Evolutionary conservation across 2,113 vertebrate genomes (phyloP).

Genomic region (Crotalus viridis): DNA sequence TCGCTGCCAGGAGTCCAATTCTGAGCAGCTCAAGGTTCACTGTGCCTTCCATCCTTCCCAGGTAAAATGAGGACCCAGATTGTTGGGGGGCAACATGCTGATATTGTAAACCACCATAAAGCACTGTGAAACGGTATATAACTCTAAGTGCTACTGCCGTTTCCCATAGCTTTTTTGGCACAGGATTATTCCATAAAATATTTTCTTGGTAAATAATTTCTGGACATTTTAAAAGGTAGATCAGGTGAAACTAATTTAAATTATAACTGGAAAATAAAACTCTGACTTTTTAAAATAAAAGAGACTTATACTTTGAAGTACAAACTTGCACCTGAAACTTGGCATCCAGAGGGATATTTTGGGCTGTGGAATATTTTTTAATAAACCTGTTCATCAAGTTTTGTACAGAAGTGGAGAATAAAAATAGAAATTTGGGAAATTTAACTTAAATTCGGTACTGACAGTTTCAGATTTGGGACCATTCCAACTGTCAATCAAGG

Average conservation of each 20-base stretch:
- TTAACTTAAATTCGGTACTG: background rate
- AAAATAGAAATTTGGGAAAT: background rate
- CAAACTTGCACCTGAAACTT: background rate
- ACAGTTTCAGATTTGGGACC: background rate
- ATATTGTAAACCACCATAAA: too few relatives aligned
- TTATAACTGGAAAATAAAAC: background rate
- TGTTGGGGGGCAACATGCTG: too few relatives aligned
- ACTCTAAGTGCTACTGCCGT: too few relatives aligned
- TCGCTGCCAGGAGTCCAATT: too few relatives aligned
- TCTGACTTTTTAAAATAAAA: background rate
- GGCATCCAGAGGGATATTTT: background rate
- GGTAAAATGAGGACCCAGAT: too few relatives aligned
- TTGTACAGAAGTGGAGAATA: background rate
- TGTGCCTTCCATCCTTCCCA: too few relatives aligned
- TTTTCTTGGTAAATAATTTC: background rate
- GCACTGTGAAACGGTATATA: too few relatives aligned
- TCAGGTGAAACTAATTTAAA: background rate
- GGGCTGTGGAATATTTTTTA: background rate
- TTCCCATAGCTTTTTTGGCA: background rate
- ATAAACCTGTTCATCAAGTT: background rate
- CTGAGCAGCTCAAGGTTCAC: too few relatives aligned
- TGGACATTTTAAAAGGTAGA: background rate
- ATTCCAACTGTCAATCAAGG: too few relatives aligned
- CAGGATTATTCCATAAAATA: background rate
- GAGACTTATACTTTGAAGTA: background rate